Evolutionary conservation across 1,140 invertebrate genomes (phyloP).

Genomic region (Fopius arisanus): DNA sequence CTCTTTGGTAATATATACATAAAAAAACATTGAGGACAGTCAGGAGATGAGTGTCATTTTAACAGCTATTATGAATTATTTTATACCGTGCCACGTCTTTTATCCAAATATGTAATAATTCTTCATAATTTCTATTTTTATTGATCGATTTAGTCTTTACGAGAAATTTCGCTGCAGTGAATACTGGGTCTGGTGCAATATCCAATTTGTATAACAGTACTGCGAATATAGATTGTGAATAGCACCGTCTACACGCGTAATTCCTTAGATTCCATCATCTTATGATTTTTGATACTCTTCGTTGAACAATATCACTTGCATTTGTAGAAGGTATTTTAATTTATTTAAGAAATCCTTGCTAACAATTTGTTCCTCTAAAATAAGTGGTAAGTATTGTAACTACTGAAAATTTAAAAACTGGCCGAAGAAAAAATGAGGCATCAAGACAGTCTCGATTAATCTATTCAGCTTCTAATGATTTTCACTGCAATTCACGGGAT

Average conservation of each 20-base stretch:
- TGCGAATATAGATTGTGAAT: not conserved
- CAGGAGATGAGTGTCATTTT: not conserved
- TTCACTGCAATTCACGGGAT: not conserved
- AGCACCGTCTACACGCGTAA: not conserved
- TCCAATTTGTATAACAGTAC: constrained; percentile 2
- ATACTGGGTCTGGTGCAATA: not conserved
- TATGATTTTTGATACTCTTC: too few species aligned
- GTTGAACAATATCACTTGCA: too few species aligned
- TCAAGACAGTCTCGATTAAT: constrained; percentile 1
- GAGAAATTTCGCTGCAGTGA: not conserved
- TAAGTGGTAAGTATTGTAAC: not conserved
- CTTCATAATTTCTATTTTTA: not conserved
- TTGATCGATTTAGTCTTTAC: not conserved
- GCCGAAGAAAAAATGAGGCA: not conserved
- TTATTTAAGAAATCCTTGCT: not conserved
- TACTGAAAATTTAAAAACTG: not conserved
- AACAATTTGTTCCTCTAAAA: not conserved
- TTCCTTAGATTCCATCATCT: not conserved
- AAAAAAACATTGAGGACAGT: not conserved
- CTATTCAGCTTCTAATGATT: not conserved
- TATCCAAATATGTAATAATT: not conserved
- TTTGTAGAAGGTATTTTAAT: not conserved
- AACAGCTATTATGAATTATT: not conserved
- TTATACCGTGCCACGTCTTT: not conserved
- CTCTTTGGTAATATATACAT: constrained; percentile 12